These are phyloP conservation scores for Staurois parvus DNA, from an alignment of 2,797 vertebrate genomes.

Conservation along the genomic window DNA sequence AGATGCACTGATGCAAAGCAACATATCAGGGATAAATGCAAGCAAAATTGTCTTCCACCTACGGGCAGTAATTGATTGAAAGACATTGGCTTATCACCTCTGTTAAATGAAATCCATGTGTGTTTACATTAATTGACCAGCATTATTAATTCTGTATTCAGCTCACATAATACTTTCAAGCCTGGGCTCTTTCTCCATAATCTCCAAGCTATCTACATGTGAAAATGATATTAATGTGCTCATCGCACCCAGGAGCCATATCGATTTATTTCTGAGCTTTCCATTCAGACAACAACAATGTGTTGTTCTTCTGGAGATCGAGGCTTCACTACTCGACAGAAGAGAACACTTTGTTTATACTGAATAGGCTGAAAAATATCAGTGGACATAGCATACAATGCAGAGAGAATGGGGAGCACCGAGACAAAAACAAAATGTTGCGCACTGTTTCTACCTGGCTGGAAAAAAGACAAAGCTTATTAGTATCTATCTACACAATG, in stretches of 20 bases:
- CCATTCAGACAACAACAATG: slow-evolving; percentile 26
- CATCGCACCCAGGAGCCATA: slow-evolving; percentile 20
- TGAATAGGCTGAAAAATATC: slow-evolving; percentile 9
- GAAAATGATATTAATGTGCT: slow-evolving; percentile 45
- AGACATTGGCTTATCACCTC: slow-evolving; percentile 50
- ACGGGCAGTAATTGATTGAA: slow-evolving; percentile 46
- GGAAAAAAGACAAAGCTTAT: slow-evolving; percentile 32
- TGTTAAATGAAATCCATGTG: slow-evolving; percentile 48
- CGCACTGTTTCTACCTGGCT: slow-evolving; percentile 26
- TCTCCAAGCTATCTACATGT: slow-evolving; percentile 21
- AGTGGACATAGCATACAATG: slow-evolving; percentile 19
- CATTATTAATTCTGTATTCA: slow-evolving; percentile 43
- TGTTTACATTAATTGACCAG: slow-evolving; percentile 47
- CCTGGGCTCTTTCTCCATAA: slow-evolving; percentile 15
- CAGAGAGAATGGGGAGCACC: background rate
- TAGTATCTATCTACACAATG: slow-evolving; percentile 43
- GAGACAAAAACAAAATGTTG: slow-evolving; percentile 12
- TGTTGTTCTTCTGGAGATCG: background rate
- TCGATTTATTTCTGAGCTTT: slow-evolving; percentile 19
- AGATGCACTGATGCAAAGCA: slow-evolving; percentile 44
- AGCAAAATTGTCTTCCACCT: slow-evolving; percentile 39
- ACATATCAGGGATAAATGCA: slow-evolving; percentile 37
- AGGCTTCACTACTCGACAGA: background rate
- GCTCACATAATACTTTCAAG: slow-evolving; percentile 20
- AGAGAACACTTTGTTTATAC: background rate